Evolutionary conservation across 2,888 invertebrate species (phyloP), one percentile per base, ranked within the genome.

Genomic region (Parochlus steinenii): DNA sequence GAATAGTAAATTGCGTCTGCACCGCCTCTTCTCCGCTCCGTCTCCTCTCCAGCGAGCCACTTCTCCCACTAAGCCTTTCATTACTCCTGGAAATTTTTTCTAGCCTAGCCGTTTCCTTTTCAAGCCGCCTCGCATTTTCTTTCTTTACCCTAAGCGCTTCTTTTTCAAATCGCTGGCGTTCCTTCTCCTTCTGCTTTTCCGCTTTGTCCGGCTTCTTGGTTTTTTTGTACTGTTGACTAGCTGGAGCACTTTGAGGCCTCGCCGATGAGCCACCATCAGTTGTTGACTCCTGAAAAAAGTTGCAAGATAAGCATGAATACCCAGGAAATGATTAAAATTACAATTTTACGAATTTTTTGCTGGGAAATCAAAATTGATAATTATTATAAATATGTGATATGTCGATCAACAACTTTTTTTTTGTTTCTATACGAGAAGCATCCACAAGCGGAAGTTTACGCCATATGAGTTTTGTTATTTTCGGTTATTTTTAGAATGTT

Each of bases 191-290:
- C 16, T 55, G 56, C 54, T 51, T 48, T 31, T 56, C 57, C 44
- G 58, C 58, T 39, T 57, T 58, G 37, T 58, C 57, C 54, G 56
- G 54, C 44, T 55, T 55, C 41, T 56, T 58, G 38, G 53, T 55
- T 15, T 34, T 34, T 34, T 34, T 34, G 34, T 34, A 34, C 34
- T 34, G 34, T 31, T 33, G 33, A 8, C 15, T 20, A 32, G 52
- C 50, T 22, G 58, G 58, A 31, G 58, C 58, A 46, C 57, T 58
- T 15, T 57, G 56, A 3, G 58, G 58, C 34, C 58, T 46, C 10
- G 39, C 31, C 8, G 55, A 51, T 31, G 52, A 42, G 23, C 32
- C 34, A 27, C 38, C 50, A 20, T 54, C 53, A 39, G 48, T 43
- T 35, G 50, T 51, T 29, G 49, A 47, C 52, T 56, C 58, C 58